phyloP scores from a whole-genome alignment of 2,888 invertebrate genomes.

The Thyatira batis region DNA sequence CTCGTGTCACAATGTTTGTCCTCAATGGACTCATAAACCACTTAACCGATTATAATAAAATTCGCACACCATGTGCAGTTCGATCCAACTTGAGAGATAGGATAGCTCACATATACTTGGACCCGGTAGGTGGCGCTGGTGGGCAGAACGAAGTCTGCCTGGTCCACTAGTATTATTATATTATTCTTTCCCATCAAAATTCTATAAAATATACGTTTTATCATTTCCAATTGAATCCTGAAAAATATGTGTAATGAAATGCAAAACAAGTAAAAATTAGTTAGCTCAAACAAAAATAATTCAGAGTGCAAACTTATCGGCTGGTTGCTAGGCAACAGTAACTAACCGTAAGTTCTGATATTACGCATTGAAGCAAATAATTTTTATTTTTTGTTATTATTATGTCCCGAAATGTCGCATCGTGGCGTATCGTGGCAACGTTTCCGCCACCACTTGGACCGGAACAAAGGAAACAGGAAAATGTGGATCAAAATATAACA shows the following conservation, averaged over 20 bases:
- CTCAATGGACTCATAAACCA: too few relatives aligned
- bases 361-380: slow-evolving; percentile 42
- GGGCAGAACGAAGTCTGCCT: too few relatives aligned
- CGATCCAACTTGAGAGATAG: too few relatives aligned
- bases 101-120: too few relatives aligned
- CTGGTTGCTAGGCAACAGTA: slow-evolving; percentile 54
- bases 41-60: too few relatives aligned
- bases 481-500: slow-evolving; percentile 21
- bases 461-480: slow-evolving; percentile 34
- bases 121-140: too few relatives aligned
- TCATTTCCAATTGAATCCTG: too few relatives aligned
- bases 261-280: background rate
- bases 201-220: too few relatives aligned
- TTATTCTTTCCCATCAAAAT: too few relatives aligned
- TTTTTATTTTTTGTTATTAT: slow-evolving; percentile 58
- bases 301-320: background rate
- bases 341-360: slow-evolving; percentile 27
- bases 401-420: slow-evolving; percentile 64
- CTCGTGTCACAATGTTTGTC: too few relatives aligned
- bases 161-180: too few relatives aligned
- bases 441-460: slow-evolving; percentile 12
- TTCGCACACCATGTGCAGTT: too few relatives aligned
- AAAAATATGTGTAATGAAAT: background rate
- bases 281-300: background rate
- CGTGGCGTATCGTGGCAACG: slow-evolving; percentile 71